Conservation (phyloP, 1,140 invertebrate species). For the Procambarus virginalis region DNA sequence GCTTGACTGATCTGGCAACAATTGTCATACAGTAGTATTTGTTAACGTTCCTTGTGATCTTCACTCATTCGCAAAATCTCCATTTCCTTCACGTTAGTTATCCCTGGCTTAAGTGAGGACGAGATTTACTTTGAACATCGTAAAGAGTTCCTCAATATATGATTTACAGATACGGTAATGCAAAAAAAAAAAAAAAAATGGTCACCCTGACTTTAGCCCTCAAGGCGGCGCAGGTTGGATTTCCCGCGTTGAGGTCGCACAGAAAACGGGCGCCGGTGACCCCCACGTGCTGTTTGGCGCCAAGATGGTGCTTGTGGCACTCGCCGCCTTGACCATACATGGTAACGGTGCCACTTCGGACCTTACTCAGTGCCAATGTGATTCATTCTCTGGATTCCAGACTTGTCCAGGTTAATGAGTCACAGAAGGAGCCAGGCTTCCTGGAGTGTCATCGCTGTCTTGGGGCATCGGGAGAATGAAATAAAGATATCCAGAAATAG, state of each 20-base stretch:
- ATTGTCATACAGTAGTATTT: not conserved
- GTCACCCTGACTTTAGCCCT: not conserved
- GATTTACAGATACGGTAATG: not conserved
- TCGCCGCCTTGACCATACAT: not conserved
- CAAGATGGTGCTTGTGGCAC: slow-evolving; percentile 1
- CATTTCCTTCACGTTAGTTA: not conserved
- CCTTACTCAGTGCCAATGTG: slow-evolving; percentile 6
- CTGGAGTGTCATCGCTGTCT: too few species aligned
- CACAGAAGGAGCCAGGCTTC: too few species aligned
- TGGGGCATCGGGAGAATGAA: too few species aligned
- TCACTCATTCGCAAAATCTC: not conserved
- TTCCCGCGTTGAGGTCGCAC: not conserved
- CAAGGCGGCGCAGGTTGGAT: not conserved
- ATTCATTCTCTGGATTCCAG: not conserved
- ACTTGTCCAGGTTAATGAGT: not conserved
- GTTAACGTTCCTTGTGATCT: not conserved
- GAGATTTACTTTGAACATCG: not conserved
- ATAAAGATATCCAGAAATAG: too few species aligned
- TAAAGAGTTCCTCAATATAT: not conserved
- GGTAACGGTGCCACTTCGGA: not conserved
- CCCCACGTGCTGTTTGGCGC: not conserved
- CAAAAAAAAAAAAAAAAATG: not conserved
- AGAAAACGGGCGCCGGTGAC: not conserved
- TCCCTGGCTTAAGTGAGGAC: too few species aligned
- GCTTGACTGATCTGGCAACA: not conserved